Evolutionary conservation across 2,888 invertebrate genomes (phyloP).

Genomic region (Pocota personata): DNA sequence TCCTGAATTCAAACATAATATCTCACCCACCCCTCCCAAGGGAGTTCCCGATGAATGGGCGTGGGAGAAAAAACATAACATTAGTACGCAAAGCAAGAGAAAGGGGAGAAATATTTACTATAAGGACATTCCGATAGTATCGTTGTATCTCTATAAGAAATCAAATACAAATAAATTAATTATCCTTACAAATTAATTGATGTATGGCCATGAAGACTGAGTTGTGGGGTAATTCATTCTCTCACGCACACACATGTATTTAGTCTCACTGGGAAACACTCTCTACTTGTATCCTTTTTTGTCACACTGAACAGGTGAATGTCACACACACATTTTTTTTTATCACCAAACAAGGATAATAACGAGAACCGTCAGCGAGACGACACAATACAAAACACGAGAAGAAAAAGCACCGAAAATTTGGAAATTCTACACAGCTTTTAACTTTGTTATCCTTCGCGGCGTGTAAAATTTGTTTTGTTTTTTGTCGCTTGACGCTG

Average conservation of each 20-base stretch:
- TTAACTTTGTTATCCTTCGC: constrained; percentile 56
- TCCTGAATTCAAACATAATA: constrained; percentile 11
- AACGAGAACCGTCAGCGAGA: not conserved
- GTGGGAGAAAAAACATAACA: not conserved
- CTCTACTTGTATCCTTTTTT: constrained; percentile 2
- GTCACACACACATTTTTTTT: constrained; percentile 5
- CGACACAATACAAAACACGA: not conserved
- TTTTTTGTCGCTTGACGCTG: constrained; percentile 22
- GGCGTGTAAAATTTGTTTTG: constrained; percentile 41
- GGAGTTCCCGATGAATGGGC: not conserved
- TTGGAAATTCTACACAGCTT: constrained; percentile 36
- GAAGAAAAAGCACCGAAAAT: not conserved
- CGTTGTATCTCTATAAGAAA: constrained; percentile 22
- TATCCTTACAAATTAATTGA: constrained; percentile 71
- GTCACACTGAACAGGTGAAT: constrained; percentile 46
- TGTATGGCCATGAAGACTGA: constrained; percentile 46
- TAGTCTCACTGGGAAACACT: constrained; percentile 35
- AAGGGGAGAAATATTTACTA: not conserved
- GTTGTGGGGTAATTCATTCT: constrained; percentile 17
- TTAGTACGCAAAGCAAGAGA: not conserved
- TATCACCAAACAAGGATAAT: constrained; percentile 4
- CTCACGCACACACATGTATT: constrained; percentile 4
- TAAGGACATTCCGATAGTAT: constrained; percentile 23
- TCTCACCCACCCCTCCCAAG: not conserved
- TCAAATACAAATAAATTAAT: constrained; percentile 55